phyloP scores from a whole-genome alignment of 2,797 vertebrate genomes.

The Clarias pachynema region DNA sequence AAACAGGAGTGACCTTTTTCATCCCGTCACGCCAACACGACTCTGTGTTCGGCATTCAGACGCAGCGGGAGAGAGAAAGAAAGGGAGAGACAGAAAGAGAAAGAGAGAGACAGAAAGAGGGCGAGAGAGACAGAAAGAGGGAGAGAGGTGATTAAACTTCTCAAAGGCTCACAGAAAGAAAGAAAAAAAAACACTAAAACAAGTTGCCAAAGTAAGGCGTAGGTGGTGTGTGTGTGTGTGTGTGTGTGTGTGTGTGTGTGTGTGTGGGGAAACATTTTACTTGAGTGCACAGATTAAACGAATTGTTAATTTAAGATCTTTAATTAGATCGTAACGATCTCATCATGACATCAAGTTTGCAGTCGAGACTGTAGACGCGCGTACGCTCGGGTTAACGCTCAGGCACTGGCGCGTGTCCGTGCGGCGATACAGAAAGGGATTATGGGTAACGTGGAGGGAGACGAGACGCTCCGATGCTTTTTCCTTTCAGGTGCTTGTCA shows the following conservation, averaged over 20 bases:
- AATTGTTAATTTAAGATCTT: neutral
- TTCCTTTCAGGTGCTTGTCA: neutral
- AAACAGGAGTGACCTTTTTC: slow-evolving; percentile 42
- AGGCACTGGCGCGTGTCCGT: neutral
- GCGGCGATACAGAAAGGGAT: neutral
- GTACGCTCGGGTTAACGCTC: neutral
- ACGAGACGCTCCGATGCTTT: neutral
- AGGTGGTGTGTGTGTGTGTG: slow-evolving; percentile 14
- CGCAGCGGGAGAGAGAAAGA: neutral
- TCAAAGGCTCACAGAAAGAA: neutral
- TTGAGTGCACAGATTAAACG: neutral
- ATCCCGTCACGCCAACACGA: slow-evolving; percentile 24
- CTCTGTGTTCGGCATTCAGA: slow-evolving; percentile 19
- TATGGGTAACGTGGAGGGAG: neutral
- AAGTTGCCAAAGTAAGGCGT: neutral
- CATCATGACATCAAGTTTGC: neutral
- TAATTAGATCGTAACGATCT: neutral
- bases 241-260: slow-evolving; percentile 46
- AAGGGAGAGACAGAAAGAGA: neutral
- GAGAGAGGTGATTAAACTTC: slow-evolving; percentile 61
- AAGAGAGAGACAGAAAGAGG: slow-evolving; percentile 44
- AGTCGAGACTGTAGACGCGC: neutral
- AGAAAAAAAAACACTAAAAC: neutral
- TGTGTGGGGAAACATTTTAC: slow-evolving; percentile 2
- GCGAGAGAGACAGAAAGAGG: neutral